Evolutionary conservation across 2,888 invertebrate species (phyloP).

Genomic region (Cerastis rubricosa): DNA sequence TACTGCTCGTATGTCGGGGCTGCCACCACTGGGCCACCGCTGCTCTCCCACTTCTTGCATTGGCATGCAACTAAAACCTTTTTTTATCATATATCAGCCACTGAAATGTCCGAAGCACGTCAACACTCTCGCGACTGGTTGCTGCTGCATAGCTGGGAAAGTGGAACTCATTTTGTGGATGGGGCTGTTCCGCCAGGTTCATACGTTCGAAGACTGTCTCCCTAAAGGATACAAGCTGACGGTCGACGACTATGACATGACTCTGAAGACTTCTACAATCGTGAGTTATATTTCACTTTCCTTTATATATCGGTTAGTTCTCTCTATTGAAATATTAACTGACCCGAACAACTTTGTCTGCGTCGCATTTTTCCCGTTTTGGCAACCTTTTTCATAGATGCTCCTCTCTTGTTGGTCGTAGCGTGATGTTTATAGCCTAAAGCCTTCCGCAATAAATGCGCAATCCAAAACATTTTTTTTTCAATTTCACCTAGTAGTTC

Average conservation of each 20-base stretch:
- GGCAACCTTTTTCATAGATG: too few species aligned
- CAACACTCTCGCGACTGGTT: slow-evolving; percentile 71
- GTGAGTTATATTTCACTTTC: slow-evolving; percentile 65
- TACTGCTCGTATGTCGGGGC: too few species aligned
- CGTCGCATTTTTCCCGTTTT: too few species aligned
- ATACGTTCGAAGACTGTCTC: slow-evolving; percentile 72
- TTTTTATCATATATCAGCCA: slow-evolving; percentile 80
- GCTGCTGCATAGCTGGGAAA: slow-evolving; percentile 81
- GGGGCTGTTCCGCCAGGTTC: slow-evolving; percentile 77
- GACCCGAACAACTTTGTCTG: too few species aligned
- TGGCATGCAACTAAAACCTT: background rate
- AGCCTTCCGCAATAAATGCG: too few species aligned
- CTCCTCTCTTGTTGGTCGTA: too few species aligned
- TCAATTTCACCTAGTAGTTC: too few species aligned
- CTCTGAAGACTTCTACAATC: slow-evolving; percentile 73
- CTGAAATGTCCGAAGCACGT: slow-evolving; percentile 85
- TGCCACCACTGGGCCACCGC: too few species aligned
- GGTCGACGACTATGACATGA: slow-evolving; percentile 77
- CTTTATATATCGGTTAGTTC: background rate
- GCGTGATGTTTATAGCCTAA: too few species aligned
- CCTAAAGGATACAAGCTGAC: slow-evolving; percentile 77
- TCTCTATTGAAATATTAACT: too few species aligned
- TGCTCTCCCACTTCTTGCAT: too few species aligned
- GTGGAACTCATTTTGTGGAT: slow-evolving; percentile 82
- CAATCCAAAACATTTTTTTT: too few species aligned